These are phyloP conservation scores for Pristionchus japonicus DNA, from an alignment of 2,888 invertebrate species.

Conservation along the genomic window DNA sequence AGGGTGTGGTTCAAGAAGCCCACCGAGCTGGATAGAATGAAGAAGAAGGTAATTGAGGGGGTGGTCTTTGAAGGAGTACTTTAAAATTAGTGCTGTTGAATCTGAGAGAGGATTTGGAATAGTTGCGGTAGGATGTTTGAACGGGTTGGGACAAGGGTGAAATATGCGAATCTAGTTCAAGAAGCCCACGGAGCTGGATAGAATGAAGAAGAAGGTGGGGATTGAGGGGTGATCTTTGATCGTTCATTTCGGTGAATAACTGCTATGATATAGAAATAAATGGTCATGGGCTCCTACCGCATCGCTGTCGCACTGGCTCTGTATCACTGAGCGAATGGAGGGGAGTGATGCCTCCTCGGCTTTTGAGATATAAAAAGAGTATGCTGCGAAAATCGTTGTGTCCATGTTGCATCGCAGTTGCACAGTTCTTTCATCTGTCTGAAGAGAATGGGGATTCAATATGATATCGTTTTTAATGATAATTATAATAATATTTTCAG, in stretches of 20 bases:
- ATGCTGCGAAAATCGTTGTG: no score
- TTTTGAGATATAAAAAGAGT: no score
- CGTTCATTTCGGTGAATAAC: neutral
- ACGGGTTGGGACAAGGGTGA: conserved; percentile 38
- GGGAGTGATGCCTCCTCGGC: no score
- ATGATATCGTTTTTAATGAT: neutral
- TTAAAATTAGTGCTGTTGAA: no score
- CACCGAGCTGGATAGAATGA: conserved; percentile 57
- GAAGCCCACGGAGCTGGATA: conserved; percentile 57
- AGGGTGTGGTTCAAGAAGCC: conserved; percentile 64
- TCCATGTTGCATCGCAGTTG: neutral
- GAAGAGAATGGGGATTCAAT: neutral
- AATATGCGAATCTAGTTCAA: conserved; percentile 48
- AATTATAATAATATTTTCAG: neutral
- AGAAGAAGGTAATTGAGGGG: conserved; percentile 49
- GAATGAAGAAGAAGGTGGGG: conserved; percentile 52
- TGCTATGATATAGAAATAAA: no score
- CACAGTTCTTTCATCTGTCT: neutral
- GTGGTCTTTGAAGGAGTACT: no score
- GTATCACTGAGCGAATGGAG: no score
- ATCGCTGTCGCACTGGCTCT: no score
- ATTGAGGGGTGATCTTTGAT: neutral
- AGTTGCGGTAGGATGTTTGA: no score
- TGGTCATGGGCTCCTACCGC: no score
- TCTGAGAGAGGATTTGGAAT: no score